phyloP scores from a whole-genome alignment of 2,888 invertebrate species.

The Heliconius hortense region DNA sequence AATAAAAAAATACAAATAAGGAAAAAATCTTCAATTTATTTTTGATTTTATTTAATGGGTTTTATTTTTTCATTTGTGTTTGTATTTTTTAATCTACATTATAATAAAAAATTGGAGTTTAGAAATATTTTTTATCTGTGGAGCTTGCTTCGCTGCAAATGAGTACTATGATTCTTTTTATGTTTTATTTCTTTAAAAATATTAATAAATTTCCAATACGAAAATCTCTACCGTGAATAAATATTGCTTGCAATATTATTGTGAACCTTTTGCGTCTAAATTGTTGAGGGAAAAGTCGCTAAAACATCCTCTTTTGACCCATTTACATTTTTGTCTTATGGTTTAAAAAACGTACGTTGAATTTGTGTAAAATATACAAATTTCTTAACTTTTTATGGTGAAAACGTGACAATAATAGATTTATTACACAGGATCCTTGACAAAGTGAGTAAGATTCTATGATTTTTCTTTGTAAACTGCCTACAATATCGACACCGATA shows the following conservation, averaged over 20 bases:
- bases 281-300: not conserved
- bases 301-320: conserved; percentile 16
- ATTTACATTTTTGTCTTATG: conserved; percentile 32
- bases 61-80: not conserved
- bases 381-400: conserved; percentile 7
- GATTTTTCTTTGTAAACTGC: not conserved
- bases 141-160: conserved; percentile 39
- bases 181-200: conserved; percentile 33
- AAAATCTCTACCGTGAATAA: conserved; percentile 15
- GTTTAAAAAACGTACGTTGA: conserved; percentile 40
- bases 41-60: not conserved
- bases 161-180: conserved; percentile 37
- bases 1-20: too few species aligned
- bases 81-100: not conserved
- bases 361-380: conserved; percentile 19
- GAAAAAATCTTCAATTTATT: too few species aligned
- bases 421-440: conserved; percentile 12
- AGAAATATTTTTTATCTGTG: conserved; percentile 30
- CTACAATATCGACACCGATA: conserved; percentile 25
- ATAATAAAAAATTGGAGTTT: not conserved
- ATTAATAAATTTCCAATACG: conserved; percentile 30
- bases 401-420: conserved; percentile 28
- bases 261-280: conserved; percentile 2
- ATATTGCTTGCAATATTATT: conserved; percentile 29
- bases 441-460: conserved; percentile 24